A percentile compares a stretch with the other conserved stretches of the same genome.
Conservation (phyloP, 2,113 vertebrate species). For the Oncorhynchus kisutch region DNA sequence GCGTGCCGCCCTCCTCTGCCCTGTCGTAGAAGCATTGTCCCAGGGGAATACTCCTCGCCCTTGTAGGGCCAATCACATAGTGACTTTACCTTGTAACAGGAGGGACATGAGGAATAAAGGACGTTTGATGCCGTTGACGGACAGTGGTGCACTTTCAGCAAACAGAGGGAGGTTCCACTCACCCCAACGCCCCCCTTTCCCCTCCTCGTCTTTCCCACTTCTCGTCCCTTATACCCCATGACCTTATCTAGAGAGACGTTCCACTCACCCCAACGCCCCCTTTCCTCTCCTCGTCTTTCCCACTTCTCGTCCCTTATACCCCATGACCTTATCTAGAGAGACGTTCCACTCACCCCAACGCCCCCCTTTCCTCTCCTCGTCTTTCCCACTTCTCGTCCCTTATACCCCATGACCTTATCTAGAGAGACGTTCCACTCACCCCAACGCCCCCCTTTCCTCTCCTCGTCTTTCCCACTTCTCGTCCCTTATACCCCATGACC, state of each 20-base stretch:
- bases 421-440: constrained; percentile 51
- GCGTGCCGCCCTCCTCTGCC: constrained; percentile 20
- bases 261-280: background rate
- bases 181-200: background rate
- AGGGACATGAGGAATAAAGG: constrained; percentile 73
- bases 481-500: background rate
- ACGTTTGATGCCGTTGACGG: constrained; percentile 78
- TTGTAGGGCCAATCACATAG: constrained; percentile 77
- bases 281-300: background rate
- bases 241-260: background rate
- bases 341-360: background rate
- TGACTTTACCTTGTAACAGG: constrained; percentile 71
- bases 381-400: background rate
- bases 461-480: too few species aligned
- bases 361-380: too few species aligned
- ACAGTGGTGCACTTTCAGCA: constrained; percentile 74
- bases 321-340: too few species aligned
- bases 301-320: background rate
- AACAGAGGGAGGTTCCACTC: constrained; percentile 57
- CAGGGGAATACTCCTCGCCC: constrained; percentile 74
- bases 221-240: too few species aligned
- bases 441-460: background rate
- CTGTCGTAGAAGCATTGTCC: constrained; percentile 7
- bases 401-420: too few species aligned
- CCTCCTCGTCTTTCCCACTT: too few species aligned